These are phyloP conservation scores for Tinea semifulvella DNA, from an alignment of 2,888 invertebrate species.

Conservation along the genomic window DNA sequence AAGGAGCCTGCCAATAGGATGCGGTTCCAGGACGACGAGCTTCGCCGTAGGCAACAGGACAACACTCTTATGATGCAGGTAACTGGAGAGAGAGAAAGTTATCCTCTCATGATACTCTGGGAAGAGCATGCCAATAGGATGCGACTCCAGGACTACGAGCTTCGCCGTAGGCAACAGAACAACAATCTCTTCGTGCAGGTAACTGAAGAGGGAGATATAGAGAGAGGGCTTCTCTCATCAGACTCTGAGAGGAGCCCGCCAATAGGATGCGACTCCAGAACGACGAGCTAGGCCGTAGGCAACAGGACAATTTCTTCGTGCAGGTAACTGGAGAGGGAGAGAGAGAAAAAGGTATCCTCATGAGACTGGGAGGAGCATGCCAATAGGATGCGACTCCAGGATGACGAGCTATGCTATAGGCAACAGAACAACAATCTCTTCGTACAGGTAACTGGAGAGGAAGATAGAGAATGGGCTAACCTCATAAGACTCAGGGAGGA, in stretches of 20 bases:
- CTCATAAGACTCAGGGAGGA: constrained; percentile 79
- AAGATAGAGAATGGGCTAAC: too few species aligned
- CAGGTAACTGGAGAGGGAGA: constrained; percentile 79
- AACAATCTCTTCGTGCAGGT: constrained; percentile 89
- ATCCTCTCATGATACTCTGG: constrained; percentile 73
- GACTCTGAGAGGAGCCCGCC: constrained; percentile 82
- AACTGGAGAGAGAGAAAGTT: constrained; percentile 73
- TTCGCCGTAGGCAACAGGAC: constrained; percentile 86
- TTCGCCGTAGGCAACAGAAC: constrained; percentile 86
- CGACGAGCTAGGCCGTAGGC: constrained; percentile 84
- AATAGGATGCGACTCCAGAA: constrained; percentile 82
- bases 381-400: constrained; percentile 79
- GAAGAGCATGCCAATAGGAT: constrained; percentile 82
- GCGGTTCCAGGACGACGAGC: constrained; percentile 84
- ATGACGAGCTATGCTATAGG: constrained; percentile 84
- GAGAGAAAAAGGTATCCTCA: constrained; percentile 73
- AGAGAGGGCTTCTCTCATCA: constrained; percentile 72
- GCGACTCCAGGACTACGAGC: constrained; percentile 84
- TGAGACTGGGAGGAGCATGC: constrained; percentile 82
- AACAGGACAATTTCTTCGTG: constrained; percentile 89
- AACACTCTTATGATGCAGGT: constrained; percentile 89
- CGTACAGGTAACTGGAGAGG: constrained; percentile 81
- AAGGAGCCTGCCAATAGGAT: constrained; percentile 82
- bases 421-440: constrained; percentile 90
- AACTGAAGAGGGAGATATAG: too few species aligned